Base-by-base conservation (phyloP, 2,113 vertebrate genomes). In the Salvator merianae region DNA sequence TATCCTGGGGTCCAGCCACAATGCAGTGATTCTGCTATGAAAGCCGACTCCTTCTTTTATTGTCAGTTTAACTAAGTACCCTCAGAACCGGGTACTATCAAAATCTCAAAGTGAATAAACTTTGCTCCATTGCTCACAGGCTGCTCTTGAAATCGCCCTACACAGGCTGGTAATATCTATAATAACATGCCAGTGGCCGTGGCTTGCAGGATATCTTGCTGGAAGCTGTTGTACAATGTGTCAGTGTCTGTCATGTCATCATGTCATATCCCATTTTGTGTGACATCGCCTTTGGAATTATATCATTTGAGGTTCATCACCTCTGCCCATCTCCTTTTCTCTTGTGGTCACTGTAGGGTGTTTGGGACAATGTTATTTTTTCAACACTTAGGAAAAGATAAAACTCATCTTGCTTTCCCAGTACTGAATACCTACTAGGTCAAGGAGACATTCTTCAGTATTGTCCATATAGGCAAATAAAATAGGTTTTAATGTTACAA, bases 201-300 rank as follows among this genome's bases (percentile, higher is more conserved):
- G 88, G 91, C 89, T 90, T 91, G 55, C 83, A 90, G 86, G 82
- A 9, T 73, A 90, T 88, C 88, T 90, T 89, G 93, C 91, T 93
- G 84, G 89, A 75, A 94, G 91, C 91, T 86, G 70, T 93, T 92
- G 85, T 75, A 90, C 86, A 89, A 90, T 90, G 83, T 93, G 92
- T 94, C 93, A 94, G 74, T 88, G 84, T 88, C 81, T 93, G 88
- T 94, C 93, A 94, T 92, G 88, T 93, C 93, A 90, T 86, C 43
- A 86, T 93, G 94, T 94, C 91, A 91, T 88, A 74, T 92, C 50
- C 26, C 34, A 93, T 95, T 87, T 85, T 89, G 79, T 90, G 83
- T 93, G 93, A 94, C 87, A 88, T 90, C 89, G 90, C 91, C 93
- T 87, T 66, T 73, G 84, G 93, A 92, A 85, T 50, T 87, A 82